These are phyloP conservation scores for Notolepis coatsorum DNA, from an alignment of 2,797 vertebrate species.

Conservation along the genomic window DNA sequence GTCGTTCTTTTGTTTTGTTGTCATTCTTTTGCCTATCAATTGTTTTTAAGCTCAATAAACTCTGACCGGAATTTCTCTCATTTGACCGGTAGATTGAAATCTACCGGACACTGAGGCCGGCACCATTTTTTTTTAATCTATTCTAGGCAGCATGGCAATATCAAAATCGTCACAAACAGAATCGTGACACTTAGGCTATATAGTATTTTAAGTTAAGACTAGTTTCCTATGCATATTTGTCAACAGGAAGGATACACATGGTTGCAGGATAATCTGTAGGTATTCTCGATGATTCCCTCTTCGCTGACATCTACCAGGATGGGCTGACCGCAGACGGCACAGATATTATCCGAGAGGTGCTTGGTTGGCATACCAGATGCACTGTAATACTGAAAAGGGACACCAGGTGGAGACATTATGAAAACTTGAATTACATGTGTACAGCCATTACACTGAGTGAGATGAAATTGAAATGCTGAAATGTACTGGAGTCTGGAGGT, in stretches of 20 bases:
- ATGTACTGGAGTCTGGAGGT: neutral
- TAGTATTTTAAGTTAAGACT: no score
- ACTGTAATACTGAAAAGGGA: constrained; percentile 90
- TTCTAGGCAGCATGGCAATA: no score
- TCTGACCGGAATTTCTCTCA: no score
- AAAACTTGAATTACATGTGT: neutral
- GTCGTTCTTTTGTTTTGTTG: no score
- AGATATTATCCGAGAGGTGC: constrained; percentile 96
- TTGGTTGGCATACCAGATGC: constrained; percentile 98
- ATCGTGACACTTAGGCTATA: no score
- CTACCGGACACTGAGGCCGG: no score
- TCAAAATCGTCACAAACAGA: no score
- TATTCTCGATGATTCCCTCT: constrained; percentile 98
- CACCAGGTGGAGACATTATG: neutral
- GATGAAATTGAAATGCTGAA: no score
- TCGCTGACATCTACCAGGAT: constrained; percentile 97
- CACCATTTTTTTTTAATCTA: no score
- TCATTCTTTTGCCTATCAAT: no score
- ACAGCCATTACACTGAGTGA: neutral
- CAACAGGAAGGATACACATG: constrained; percentile 95
- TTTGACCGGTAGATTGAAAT: no score
- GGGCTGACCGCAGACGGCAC: constrained; percentile 96
- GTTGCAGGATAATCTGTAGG: constrained; percentile 96
- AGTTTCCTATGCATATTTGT: neutral
- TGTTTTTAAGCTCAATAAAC: no score